Evolutionary conservation across 2,113 vertebrate species (phyloP).

Genomic region (Speoplatyrhinus poulsoni): DNA sequence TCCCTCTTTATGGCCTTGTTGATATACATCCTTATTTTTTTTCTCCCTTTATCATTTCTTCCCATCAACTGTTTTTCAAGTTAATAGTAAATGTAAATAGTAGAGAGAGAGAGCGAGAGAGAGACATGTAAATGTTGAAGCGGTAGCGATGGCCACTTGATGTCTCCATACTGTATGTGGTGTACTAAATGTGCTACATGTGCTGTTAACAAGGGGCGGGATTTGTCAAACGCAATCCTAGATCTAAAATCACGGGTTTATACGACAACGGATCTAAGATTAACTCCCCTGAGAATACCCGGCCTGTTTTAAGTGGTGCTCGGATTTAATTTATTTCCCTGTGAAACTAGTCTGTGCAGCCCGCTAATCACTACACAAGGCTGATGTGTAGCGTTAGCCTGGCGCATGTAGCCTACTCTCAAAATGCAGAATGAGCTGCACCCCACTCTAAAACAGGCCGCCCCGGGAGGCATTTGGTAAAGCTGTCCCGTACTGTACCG

Average conservation of each 20-base stretch:
- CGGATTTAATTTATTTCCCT: background rate
- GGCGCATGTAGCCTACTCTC: background rate
- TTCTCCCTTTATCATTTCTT: background rate
- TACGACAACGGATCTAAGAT: too few relatives aligned
- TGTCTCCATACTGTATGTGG: slow-evolving; percentile 29
- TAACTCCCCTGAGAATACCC: too few relatives aligned
- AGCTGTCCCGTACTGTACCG: slow-evolving; percentile 2
- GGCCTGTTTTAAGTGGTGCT: slow-evolving; percentile 19
- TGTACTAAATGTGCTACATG: too few relatives aligned
- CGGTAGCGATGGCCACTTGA: slow-evolving; percentile 36
- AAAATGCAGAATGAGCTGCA: slow-evolving; percentile 20
- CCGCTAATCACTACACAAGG: too few relatives aligned
- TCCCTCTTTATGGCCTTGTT: slow-evolving; percentile 41
- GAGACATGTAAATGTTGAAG: slow-evolving; percentile 32
- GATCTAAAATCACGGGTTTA: too few relatives aligned
- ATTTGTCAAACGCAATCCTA: too few relatives aligned
- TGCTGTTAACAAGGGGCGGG: too few relatives aligned
- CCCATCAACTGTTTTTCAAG: background rate
- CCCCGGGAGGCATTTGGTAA: slow-evolving; percentile 35
- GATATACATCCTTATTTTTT: slow-evolving; percentile 15
- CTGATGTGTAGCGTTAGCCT: too few relatives aligned
- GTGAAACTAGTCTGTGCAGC: too few relatives aligned
- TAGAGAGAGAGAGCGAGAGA: too few relatives aligned
- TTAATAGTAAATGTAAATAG: background rate
- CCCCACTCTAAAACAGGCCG: slow-evolving; percentile 9